Conservation (phyloP, 2,797 vertebrate genomes). For the Carapus acus region DNA sequence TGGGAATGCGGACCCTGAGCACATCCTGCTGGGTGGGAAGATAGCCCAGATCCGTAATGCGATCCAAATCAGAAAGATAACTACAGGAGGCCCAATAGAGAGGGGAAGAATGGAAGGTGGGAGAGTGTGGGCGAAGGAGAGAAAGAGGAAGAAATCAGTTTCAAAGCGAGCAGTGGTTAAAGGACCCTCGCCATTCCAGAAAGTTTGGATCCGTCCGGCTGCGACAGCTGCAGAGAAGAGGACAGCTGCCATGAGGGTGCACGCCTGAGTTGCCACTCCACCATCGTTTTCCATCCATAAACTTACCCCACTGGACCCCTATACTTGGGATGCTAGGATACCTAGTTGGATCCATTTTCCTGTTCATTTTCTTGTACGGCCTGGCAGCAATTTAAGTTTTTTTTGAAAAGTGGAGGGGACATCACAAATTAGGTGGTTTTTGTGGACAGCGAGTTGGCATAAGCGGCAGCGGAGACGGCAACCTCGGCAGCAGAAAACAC, state of each 20-base stretch:
- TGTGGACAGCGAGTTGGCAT: constrained; percentile 43
- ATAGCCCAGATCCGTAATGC: constrained; percentile 74
- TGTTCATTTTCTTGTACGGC: not conserved
- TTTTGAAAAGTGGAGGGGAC: not conserved
- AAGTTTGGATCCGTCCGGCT: constrained; percentile 60
- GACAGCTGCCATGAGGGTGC: constrained; percentile 45
- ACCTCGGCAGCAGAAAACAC: constrained; percentile 34
- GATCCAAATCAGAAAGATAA: constrained; percentile 82
- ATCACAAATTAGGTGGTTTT: constrained; percentile 15
- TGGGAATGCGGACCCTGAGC: constrained; percentile 82
- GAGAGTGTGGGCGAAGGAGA: no score
- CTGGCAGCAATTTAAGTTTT: not conserved
- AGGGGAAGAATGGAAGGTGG: no score
- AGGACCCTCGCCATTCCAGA: constrained; percentile 57
- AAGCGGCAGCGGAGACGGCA: constrained; percentile 43
- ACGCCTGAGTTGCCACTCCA: constrained; percentile 48
- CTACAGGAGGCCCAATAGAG: constrained; percentile 57
- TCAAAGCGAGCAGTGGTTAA: constrained; percentile 66
- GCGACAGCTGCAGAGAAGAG: constrained; percentile 50
- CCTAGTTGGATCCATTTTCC: no score
- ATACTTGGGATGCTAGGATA: no score
- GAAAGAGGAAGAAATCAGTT: constrained; percentile 65
- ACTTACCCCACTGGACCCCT: constrained; percentile 5
- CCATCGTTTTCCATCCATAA: constrained; percentile 32
- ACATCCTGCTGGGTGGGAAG: constrained; percentile 84